Base-by-base conservation (phyloP, 2,888 invertebrate genomes). In the Clusia tigrina region DNA sequence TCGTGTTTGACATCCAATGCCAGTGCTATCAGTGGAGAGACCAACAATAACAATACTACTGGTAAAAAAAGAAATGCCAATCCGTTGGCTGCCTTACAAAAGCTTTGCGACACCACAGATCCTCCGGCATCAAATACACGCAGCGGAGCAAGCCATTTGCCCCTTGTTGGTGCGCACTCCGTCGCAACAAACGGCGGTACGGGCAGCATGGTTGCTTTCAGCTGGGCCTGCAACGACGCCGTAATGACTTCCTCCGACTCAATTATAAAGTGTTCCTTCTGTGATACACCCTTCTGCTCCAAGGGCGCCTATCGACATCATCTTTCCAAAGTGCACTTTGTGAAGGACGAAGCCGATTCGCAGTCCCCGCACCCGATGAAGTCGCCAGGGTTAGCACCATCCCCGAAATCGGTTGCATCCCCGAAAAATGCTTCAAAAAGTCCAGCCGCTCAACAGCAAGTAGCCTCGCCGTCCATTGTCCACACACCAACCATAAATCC, bases 261-360 rank as follows among this genome's bases (percentile, higher is more conserved):
- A 25, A 91, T 94, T 66, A 94, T 96, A 90, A 96, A 96, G 84
- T 96, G 96, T 85, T 94, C 95, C 60, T 92, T 95, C 79, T 96
- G 96, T 86, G 96, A 96, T 84, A 95, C 95, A 23, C 95, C 95
- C 24, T 97, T 97, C 83, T 94, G 95, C 72, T 96, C 97, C 46
- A 97, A 96, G 85, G 97, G 96, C 60, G 96, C 97, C 12, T 97
- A 96, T 85, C 89, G 98, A 77, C 97, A 97, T 84, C 98, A 98
- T 79, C 86, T 97, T 74, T 96, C 95, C 54, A 96, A 96, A 85
- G 94, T 95, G 91, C 96, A 96, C 83, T 95, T 96, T 81, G 94
- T 95, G 63, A 95, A 95, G 82, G 95, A 95, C 78, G 93, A 93
- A n/a, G 90, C 91, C 12, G 51, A 58, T 20, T 51, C 48, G 20